Evolutionary conservation across 2,113 vertebrate species (phyloP), one percentile per base, ranked within the genome.

Genomic region (Mobula hypostoma): DNA sequence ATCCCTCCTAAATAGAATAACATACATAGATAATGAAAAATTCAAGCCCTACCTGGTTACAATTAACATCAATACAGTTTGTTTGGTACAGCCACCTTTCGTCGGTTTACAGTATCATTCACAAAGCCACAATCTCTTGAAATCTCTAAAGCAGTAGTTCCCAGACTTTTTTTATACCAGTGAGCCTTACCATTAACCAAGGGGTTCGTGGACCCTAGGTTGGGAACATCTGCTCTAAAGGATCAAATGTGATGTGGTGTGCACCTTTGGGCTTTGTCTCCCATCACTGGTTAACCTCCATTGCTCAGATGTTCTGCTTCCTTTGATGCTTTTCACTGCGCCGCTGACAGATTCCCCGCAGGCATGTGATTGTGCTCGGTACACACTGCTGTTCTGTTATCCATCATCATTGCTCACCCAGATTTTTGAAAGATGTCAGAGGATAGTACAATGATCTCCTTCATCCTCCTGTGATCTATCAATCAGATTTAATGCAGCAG

Each of bases 401-500:
- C 85, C 85, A 90, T 90, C 85, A 90, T 90, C 61, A 90, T 68
- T 90, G 29, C 14, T 29, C 32, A 29, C 66, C 85, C 17, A 24
- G 85, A 15, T 90, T 61, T 90, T n/a, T 90, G 85, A 61, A 90
- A 29, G 63, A 90, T 68, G 29, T 63, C 32, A 7, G 27, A 7
- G 61, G 61, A 32, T 15, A 29, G 63, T 12, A 32, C 85, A 90
- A 90, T 90, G 85, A 90, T 90, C 85, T 32, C 85, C 61, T 66
- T 90, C 61, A 66, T 66, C 85, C 17, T n/a, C 29, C 61, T 90
- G 85, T 90, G 58, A 90, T 90, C 40, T 58, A 90, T 90, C 85
- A 68, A 66, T 63, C 85, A 90, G 85, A 15, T 63, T 90, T 90
- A 90, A 66, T 90, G 85, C 85, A 66, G 85, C 61, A 90, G 85